Percentiles rank a stretch among this genome's conserved stretches.
Evolutionary conservation across 2,113 vertebrate species (phyloP).

Genomic region (Phalacrocorax brasilianus): DNA sequence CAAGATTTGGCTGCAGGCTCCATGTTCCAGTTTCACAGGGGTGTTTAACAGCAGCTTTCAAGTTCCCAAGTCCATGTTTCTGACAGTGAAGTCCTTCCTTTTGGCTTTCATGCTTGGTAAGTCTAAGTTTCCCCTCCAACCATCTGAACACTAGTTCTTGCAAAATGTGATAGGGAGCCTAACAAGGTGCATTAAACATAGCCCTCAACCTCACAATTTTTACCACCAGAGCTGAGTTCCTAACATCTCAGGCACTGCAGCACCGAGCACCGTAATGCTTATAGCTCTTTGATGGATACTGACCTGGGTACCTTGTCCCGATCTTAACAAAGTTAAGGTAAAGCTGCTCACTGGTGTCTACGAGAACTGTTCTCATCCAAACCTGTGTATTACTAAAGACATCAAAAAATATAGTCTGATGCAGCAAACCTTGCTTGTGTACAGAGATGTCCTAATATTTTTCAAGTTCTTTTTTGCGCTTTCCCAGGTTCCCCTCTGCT

Average conservation of each 20-base stretch:
- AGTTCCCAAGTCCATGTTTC: not conserved
- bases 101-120: not conserved
- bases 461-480: not conserved
- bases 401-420: not conserved
- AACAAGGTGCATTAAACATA: not conserved
- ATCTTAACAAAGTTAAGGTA: not conserved
- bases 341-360: not conserved
- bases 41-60: not conserved
- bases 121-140: not conserved
- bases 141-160: not conserved
- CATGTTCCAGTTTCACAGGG: not conserved
- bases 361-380: not conserved
- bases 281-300: not conserved
- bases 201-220: not conserved
- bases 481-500: not conserved
- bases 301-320: not conserved
- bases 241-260: not conserved
- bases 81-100: not conserved
- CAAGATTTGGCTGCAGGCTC: not conserved
- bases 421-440: not conserved
- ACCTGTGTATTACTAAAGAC: not conserved
- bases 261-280: not conserved
- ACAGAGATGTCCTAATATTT: fast-evolving
- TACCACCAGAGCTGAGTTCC: not conserved
- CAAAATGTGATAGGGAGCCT: not conserved